These are phyloP conservation scores for Cryptoblepharus egeriae DNA, from an alignment of 2,797 vertebrate species.

Conservation along the genomic window DNA sequence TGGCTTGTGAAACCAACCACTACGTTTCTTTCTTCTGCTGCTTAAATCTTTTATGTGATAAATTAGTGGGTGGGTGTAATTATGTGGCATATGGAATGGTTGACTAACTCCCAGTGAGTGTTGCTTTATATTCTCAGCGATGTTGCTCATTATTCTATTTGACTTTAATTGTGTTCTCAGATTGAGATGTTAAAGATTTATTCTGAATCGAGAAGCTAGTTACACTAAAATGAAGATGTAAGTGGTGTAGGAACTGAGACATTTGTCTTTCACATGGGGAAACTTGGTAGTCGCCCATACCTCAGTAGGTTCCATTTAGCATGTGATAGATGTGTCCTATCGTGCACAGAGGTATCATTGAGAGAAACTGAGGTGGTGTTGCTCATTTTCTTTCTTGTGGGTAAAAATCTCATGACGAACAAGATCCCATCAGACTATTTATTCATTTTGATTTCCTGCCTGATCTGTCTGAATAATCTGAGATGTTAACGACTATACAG, in stretches of 20 bases:
- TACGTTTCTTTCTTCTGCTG: not conserved
- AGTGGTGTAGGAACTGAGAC: constrained; percentile 11
- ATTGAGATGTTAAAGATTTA: constrained; percentile 51
- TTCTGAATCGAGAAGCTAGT: constrained; percentile 45
- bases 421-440: not conserved
- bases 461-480: not conserved
- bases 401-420: not conserved
- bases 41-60: not conserved
- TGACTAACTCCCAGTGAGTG: constrained; percentile 21
- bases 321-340: not conserved
- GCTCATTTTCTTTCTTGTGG: not conserved
- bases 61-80: not conserved
- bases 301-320: not conserved
- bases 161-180: constrained; percentile 51
- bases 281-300: not conserved
- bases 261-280: constrained; percentile 10
- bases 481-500: not conserved
- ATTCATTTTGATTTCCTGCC: not conserved
- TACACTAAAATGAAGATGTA: constrained; percentile 23
- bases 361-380: not conserved
- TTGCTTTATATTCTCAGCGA: constrained; percentile 25
- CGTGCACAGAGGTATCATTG: not conserved
- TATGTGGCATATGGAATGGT: not conserved
- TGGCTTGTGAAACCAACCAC: not conserved
- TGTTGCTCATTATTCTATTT: constrained; percentile 42